A percentile compares a stretch with the other conserved stretches of the same genome.
These are phyloP conservation scores for Lypha dubia DNA, from an alignment of 2,888 invertebrate genomes.

Conservation along the genomic window DNA sequence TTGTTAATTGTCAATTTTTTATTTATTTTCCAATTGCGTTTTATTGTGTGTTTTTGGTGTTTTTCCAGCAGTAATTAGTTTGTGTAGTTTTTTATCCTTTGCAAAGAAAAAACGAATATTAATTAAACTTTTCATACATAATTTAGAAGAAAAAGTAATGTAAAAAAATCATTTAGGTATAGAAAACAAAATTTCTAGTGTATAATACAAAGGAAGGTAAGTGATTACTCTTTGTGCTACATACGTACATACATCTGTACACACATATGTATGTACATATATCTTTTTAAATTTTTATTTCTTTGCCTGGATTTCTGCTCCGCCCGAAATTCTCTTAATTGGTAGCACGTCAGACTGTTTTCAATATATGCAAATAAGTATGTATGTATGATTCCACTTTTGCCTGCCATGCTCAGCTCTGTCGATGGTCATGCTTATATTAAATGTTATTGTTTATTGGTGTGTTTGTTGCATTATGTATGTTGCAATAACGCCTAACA, in stretches of 20 bases:
- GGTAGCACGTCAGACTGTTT: neutral
- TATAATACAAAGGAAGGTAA: slow-evolving; percentile 15
- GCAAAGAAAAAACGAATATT: slow-evolving; percentile 21
- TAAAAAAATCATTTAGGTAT: slow-evolving; percentile 7
- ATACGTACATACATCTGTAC: neutral
- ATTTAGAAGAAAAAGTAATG: neutral
- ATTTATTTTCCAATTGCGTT: slow-evolving; percentile 47
- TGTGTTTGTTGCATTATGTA: slow-evolving; percentile 35
- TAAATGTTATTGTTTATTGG: slow-evolving; percentile 18
- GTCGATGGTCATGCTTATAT: slow-evolving; percentile 6
- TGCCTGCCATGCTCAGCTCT: neutral
- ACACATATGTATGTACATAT: neutral
- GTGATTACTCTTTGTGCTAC: neutral
- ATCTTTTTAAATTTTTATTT: slow-evolving; percentile 3
- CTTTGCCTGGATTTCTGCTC: slow-evolving; percentile 7
- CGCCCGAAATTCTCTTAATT: neutral
- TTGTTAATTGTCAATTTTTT: slow-evolving; percentile 5
- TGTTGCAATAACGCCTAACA: slow-evolving; percentile 61
- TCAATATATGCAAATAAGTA: neutral
- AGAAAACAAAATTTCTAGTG: neutral
- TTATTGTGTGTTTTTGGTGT: slow-evolving; percentile 61
- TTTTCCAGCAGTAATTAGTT: slow-evolving; percentile 55
- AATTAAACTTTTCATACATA: slow-evolving; percentile 11
- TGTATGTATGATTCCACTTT: neutral
- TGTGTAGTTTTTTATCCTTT: slow-evolving; percentile 35